phyloP scores from a whole-genome alignment of 1,140 invertebrate species.

The Anastrepha ludens region DNA sequence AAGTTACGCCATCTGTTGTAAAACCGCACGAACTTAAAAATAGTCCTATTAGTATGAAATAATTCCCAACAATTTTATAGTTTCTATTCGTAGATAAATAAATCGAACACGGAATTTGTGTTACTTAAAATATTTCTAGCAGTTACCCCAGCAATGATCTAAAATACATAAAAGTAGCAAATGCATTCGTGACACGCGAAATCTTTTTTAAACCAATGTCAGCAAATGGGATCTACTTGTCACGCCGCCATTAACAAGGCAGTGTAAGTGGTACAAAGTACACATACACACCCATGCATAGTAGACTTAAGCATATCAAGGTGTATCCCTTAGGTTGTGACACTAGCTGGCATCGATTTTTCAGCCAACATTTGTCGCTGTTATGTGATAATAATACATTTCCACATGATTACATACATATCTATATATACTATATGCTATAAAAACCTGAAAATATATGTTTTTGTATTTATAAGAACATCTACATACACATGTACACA shows the following conservation, averaged over 20 bases:
- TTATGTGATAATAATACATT: conserved; percentile 25
- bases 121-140: background rate
- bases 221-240: conserved; percentile 28
- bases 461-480: background rate
- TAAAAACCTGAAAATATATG: background rate
- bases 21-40: too few species aligned
- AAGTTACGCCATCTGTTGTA: too few species aligned
- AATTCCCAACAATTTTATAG: too few species aligned
- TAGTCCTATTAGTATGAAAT: too few species aligned
- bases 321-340: background rate
- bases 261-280: background rate
- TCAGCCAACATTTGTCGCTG: background rate
- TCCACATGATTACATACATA: background rate
- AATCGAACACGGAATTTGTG: too few species aligned
- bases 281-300: background rate
- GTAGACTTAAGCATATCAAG: background rate
- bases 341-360: background rate
- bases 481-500: background rate
- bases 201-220: conserved; percentile 17
- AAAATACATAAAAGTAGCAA: conserved; percentile 43
- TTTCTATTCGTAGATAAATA: too few species aligned
- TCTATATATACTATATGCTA: too few species aligned
- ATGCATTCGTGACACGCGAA: conserved; percentile 39
- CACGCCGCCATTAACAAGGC: background rate
- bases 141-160: conserved; percentile 30